A percentile compares a stretch with the other conserved stretches of the same genome.
These are phyloP conservation scores for Alitta virens DNA, from an alignment of 2,888 invertebrate genomes.

Conservation along the genomic window DNA sequence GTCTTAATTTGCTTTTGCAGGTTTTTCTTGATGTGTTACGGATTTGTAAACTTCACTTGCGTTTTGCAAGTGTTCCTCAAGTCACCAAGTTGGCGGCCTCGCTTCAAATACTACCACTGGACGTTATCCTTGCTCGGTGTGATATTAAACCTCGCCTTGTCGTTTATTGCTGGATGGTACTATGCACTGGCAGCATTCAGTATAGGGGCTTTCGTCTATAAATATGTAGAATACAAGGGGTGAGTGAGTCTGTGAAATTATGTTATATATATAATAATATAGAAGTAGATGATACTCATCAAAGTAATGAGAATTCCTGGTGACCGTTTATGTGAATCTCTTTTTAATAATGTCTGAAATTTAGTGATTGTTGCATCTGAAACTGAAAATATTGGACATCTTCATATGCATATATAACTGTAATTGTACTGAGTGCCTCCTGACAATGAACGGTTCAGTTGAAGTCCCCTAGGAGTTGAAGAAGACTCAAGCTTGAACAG, in stretches of 20 bases:
- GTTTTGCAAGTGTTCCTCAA: constrained; percentile 87
- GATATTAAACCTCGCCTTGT: constrained; percentile 35
- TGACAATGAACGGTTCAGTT: too few relatives aligned
- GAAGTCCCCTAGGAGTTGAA: too few relatives aligned
- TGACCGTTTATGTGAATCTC: too few relatives aligned
- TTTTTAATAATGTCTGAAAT: too few relatives aligned
- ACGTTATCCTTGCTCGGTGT: constrained; percentile 38
- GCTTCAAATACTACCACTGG: constrained; percentile 98
- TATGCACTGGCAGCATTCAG: constrained; percentile 37
- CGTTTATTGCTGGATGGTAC: constrained; percentile 42
- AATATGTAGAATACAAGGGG: constrained; percentile 42
- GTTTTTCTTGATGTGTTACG: constrained; percentile 99
- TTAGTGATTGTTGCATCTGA: too few relatives aligned
- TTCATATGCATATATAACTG: too few relatives aligned
- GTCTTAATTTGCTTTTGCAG: constrained; percentile 38
- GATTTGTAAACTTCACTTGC: constrained; percentile 96
- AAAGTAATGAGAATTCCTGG: too few relatives aligned
- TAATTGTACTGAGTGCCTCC: too few relatives aligned
- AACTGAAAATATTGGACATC: too few relatives aligned
- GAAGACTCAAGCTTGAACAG: too few relatives aligned
- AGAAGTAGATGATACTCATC: too few relatives aligned
- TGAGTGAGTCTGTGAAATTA: constrained; percentile 16
- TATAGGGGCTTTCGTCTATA: constrained; percentile 39
- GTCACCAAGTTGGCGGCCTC: constrained; percentile 93
- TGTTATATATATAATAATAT: too few relatives aligned